Evolutionary conservation across 2,797 vertebrate species (phyloP).

Genomic region (Echeneis naucrates): DNA sequence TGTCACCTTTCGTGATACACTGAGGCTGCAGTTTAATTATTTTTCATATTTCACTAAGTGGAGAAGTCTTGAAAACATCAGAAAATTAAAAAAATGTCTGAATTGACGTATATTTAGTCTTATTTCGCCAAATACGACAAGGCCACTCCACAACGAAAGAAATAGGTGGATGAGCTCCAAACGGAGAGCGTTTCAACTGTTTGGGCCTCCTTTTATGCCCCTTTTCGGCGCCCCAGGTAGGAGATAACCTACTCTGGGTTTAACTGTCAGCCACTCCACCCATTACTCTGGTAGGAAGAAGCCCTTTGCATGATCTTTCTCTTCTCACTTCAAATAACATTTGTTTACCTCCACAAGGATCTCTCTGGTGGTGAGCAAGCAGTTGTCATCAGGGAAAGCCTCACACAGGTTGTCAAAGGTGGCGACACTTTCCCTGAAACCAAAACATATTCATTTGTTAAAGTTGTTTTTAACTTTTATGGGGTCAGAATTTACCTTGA

Average conservation of each 20-base stretch:
- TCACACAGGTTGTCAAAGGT: constrained; percentile 88
- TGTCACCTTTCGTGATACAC: not conserved
- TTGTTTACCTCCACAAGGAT: constrained; percentile 84
- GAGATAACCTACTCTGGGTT: not conserved
- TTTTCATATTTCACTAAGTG: too few relatives aligned
- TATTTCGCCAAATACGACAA: too few relatives aligned
- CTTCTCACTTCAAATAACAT: not conserved
- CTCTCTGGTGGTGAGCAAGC: constrained; percentile 87
- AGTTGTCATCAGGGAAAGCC: constrained; percentile 93
- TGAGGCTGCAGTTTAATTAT: not conserved
- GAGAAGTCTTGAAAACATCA: too few relatives aligned
- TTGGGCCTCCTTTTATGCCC: too few relatives aligned
- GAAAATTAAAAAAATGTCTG: too few relatives aligned
- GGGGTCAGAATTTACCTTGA: not conserved
- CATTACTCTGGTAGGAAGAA: not conserved
- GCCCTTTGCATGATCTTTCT: not conserved
- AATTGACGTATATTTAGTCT: too few relatives aligned
- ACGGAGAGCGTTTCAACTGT: not conserved
- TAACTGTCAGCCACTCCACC: not conserved
- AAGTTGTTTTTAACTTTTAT: not conserved
- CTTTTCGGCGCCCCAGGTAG: too few relatives aligned
- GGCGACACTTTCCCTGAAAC: constrained; percentile 84
- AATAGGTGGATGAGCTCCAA: too few relatives aligned
- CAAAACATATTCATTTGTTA: constrained; percentile 7
- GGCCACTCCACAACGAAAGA: too few relatives aligned